A percentile compares a stretch with the other conserved stretches of the same genome.
Evolutionary conservation across 2,113 vertebrate species (phyloP).

Genomic region (Glareola pratincola): DNA sequence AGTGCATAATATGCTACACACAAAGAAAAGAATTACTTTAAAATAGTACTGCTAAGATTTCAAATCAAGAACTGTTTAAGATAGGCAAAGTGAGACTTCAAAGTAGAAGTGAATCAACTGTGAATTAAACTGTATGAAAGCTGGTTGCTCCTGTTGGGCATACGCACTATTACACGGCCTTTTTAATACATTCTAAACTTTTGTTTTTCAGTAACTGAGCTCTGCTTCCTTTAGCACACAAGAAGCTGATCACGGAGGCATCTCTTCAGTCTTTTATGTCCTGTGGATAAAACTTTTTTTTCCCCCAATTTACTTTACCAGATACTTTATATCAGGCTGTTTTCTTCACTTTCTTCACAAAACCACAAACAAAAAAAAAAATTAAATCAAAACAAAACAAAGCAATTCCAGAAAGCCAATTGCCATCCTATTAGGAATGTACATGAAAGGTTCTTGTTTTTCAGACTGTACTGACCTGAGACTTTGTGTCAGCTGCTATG

Average conservation of each 20-base stretch:
- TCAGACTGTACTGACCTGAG: background rate
- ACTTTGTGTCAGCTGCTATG: background rate
- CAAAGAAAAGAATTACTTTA: background rate
- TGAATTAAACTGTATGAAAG: background rate
- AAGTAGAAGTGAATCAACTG: fast-evolving
- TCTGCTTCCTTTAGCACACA: background rate
- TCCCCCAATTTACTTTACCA: background rate
- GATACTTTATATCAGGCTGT: background rate
- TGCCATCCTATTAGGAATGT: background rate
- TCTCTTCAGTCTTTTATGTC: background rate
- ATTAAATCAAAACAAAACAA: background rate
- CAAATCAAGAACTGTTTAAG: background rate
- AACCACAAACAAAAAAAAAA: background rate
- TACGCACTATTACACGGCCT: background rate
- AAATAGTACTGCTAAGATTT: background rate
- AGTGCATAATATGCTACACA: background rate
- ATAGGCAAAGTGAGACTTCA: background rate
- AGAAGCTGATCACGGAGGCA: background rate
- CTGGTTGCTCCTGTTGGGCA: background rate
- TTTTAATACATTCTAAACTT: background rate
- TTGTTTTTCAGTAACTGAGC: background rate
- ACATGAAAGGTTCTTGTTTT: background rate
- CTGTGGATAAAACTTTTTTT: background rate
- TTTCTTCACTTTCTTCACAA: background rate
- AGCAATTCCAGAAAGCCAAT: background rate